These are phyloP conservation scores for Polypedilum vanderplanki DNA, from an alignment of 1,140 invertebrate species.

Conservation along the genomic window DNA sequence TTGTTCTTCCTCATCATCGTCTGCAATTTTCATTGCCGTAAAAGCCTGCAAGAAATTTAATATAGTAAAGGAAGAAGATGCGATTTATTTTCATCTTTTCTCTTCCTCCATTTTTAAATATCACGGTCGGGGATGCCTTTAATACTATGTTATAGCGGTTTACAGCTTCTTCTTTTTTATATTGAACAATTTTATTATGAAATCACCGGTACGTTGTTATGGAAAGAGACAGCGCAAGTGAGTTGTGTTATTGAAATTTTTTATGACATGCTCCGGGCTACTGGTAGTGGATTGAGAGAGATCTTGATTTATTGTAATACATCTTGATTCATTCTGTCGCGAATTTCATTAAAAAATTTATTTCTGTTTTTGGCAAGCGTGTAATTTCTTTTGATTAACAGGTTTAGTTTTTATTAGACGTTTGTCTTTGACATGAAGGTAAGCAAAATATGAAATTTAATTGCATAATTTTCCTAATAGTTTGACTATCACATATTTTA, in stretches of 20 bases:
- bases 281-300: background rate
- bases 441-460: too few species aligned
- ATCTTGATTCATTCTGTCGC: background rate
- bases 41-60: background rate
- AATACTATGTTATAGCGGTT: background rate
- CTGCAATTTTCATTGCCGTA: background rate
- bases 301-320: background rate
- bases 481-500: too few species aligned
- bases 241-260: background rate
- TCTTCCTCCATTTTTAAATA: background rate
- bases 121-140: conserved; percentile 22
- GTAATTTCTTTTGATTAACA: too few species aligned
- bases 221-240: too few species aligned
- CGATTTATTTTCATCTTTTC: background rate
- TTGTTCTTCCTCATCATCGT: background rate
- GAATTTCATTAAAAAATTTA: background rate
- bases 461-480: too few species aligned
- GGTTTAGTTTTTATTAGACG: too few species aligned
- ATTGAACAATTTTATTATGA: background rate
- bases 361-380: too few species aligned
- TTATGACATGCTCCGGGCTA: background rate
- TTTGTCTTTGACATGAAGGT: too few species aligned
- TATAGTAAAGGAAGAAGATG: background rate
- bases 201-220: too few species aligned
- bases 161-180: too few species aligned